Base-by-base conservation (phyloP, 2,888 invertebrate genomes). In the Drosophila eohydei region DNA sequence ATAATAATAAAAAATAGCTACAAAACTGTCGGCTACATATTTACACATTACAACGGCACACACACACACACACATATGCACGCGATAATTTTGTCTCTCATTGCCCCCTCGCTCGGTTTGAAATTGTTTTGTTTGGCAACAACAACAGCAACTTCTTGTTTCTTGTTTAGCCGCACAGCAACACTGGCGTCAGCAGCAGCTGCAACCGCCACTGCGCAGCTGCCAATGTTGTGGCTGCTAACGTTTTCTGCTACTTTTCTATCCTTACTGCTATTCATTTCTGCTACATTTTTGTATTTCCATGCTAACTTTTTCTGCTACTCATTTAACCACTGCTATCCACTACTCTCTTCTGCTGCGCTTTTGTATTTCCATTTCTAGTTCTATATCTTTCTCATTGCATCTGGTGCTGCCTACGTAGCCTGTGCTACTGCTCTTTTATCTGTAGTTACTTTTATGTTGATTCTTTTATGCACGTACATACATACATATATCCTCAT, bases 41-140 rank as follows among this genome's bases (percentile, higher is more conserved):
- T 66, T 78, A 74, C 59, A 68, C 60, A 61, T 52, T 71, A 65
- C 52, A 72, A 59, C 60, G 58, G 48, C 56, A 78, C 65, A 79
- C 58, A 74, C 66, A 75, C 68, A 78, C 55, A 83, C 62, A 79
- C 41, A 14, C 66, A 72, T 54, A 81, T 61, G 67, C 56, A 77
- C 48, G 71, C 70, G 70, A 74, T 79, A 83, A 71, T 73, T 54
- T 38, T 50, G 60, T 55, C 61, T 66, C 60, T 56, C 36, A 40
- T 30, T 16, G 6, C 40, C 38, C 26, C 48, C 57, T 30, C 12
- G 48, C 5, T 21, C 36, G 21, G 36, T 51, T 41, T 30, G 32
- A 68, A 65, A 71, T 75, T 56, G 68, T 75, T 78, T 72, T 81
- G 80, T 88, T 82, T 83, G 80, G 48, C 80, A 74, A 78, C 48